Percentiles rank a stretch among this genome's conserved stretches.
Evolutionary conservation across 2,113 vertebrate species (phyloP).

Genomic region (Glareola pratincola): DNA sequence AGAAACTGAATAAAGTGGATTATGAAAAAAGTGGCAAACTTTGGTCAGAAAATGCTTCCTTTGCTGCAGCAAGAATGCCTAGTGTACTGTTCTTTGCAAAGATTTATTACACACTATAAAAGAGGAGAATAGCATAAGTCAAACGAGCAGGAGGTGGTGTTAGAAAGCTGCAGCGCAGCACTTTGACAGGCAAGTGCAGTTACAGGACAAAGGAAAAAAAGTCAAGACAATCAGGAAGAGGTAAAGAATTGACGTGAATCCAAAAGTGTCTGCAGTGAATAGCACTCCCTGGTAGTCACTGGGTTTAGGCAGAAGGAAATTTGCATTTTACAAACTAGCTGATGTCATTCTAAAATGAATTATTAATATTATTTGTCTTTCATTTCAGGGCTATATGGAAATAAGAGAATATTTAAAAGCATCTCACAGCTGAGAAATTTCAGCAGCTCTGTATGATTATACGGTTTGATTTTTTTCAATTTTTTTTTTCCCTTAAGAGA

Average conservation of each 20-base stretch:
- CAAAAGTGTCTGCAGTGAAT: not conserved
- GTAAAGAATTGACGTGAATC: not conserved
- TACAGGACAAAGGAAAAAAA: not conserved
- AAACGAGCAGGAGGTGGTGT: not conserved
- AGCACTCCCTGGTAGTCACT: not conserved
- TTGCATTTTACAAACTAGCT: not conserved
- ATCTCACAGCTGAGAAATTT: not conserved
- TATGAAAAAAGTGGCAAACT: not conserved
- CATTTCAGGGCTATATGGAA: not conserved
- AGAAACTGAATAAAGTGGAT: not conserved
- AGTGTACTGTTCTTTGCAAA: not conserved
- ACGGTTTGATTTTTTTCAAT: not conserved
- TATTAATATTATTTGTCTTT: constrained; percentile 36
- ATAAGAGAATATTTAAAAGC: not conserved
- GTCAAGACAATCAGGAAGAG: not conserved
- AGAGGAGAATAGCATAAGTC: not conserved
- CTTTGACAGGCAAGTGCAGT: not conserved
- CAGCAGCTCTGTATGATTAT: not conserved
- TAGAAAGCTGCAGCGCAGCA: not conserved
- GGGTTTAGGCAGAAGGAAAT: not conserved
- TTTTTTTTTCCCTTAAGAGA: not conserved
- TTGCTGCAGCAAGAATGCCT: not conserved
- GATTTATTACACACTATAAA: not conserved
- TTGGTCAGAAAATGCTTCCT: not conserved
- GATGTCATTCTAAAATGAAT: constrained; percentile 10